Evolutionary conservation across 2,888 invertebrate genomes (phyloP).

Genomic region (Pterostichus niger): DNA sequence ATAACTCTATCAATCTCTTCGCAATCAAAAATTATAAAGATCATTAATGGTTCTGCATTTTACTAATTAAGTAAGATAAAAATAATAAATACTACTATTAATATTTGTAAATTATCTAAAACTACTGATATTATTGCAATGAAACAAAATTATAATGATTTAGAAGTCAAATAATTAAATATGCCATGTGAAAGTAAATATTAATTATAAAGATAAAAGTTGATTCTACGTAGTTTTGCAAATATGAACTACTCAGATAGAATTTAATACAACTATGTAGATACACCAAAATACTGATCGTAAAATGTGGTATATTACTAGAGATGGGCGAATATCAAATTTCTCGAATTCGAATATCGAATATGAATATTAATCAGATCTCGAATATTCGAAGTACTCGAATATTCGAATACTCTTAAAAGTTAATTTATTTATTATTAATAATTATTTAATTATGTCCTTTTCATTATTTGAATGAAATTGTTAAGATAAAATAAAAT

Average conservation of each 20-base stretch:
- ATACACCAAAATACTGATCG: background rate
- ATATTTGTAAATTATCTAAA: background rate
- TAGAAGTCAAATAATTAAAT: background rate
- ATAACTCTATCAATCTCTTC: background rate
- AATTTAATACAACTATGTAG: background rate
- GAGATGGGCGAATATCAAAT: too few relatives aligned
- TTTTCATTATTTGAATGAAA: too few relatives aligned
- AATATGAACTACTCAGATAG: background rate
- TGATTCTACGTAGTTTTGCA: background rate
- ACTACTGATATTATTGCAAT: background rate
- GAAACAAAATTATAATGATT: background rate
- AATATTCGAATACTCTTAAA: too few relatives aligned
- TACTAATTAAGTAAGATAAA: background rate
- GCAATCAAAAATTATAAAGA: background rate
- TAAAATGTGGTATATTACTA: too few relatives aligned
- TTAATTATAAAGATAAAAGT: background rate
- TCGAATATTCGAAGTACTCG: too few relatives aligned
- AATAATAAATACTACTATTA: background rate
- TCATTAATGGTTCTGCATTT: background rate
- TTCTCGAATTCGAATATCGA: too few relatives aligned
- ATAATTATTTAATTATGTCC: too few relatives aligned
- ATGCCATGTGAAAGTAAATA: background rate
- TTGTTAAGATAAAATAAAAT: too few relatives aligned
- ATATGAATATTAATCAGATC: too few relatives aligned
- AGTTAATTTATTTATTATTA: too few relatives aligned